phyloP scores from a whole-genome alignment of 2,888 invertebrate species.

The Bombylius major region DNA sequence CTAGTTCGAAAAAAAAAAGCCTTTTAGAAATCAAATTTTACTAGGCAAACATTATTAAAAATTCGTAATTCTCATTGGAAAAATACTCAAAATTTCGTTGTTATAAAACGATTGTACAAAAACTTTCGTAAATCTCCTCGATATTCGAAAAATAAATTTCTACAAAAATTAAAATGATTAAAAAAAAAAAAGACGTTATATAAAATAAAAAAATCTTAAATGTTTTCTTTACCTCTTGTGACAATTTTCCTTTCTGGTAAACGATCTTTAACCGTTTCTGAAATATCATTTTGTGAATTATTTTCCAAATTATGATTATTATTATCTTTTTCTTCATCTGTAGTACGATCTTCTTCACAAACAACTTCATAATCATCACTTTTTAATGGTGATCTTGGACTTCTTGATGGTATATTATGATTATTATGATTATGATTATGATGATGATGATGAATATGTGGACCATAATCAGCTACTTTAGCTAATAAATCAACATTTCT shows the following conservation, averaged over 20 bases:
- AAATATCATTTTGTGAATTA: not conserved
- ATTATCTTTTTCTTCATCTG: not conserved
- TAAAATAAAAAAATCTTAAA: not conserved
- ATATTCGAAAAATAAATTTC: no score
- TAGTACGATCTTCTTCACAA: constrained; percentile 14
- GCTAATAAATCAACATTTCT: constrained; percentile 26
- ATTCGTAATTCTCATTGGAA: no score
- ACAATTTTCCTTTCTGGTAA: constrained; percentile 28
- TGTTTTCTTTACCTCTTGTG: constrained; percentile 18
- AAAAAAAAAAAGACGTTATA: no score
- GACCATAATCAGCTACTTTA: constrained; percentile 31
- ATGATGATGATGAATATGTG: constrained; percentile 18
- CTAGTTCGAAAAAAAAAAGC: no score
- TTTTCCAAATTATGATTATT: not conserved
- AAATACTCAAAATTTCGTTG: no score
- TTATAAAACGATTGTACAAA: no score
- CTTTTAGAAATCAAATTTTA: no score
- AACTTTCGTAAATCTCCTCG: no score
- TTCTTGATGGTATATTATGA: constrained; percentile 21
- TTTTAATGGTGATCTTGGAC: constrained; percentile 18
- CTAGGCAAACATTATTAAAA: no score
- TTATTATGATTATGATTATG: constrained; percentile 2
- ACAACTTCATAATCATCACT: constrained; percentile 29
- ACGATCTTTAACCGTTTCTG: constrained; percentile 3
- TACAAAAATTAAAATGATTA: no score